Conservation (phyloP, 2,888 invertebrate species). For the Meloe dianella region DNA sequence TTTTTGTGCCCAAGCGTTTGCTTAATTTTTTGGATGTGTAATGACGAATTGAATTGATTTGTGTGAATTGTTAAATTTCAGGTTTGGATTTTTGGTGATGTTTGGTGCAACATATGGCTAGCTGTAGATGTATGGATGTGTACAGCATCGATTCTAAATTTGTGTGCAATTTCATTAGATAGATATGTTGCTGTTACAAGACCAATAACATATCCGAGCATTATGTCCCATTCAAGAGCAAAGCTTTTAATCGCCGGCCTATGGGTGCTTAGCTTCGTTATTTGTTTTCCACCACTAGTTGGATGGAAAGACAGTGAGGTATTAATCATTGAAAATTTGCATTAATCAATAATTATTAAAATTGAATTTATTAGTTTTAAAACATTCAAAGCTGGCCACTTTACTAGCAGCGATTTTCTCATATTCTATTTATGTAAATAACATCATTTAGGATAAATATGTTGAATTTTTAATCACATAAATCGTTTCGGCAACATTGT, state of each 20-base stretch:
- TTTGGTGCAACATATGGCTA: constrained; percentile 97
- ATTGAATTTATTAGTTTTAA: neutral
- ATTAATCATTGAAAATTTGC: constrained; percentile 32
- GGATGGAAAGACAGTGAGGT: constrained; percentile 86
- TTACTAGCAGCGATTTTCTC: no score
- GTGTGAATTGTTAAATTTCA: constrained; percentile 57
- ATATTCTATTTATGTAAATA: neutral
- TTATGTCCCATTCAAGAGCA: constrained; percentile 84
- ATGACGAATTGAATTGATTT: neutral
- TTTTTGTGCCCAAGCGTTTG: neutral
- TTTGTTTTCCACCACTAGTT: constrained; percentile 94
- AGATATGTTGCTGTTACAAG: constrained; percentile 96
- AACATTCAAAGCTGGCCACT: neutral
- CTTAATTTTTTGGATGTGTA: no score
- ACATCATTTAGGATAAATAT: neutral
- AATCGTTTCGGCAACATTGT: no score
- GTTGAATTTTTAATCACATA: neutral
- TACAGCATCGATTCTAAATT: constrained; percentile 94
- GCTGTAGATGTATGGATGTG: constrained; percentile 99
- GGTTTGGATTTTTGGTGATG: constrained; percentile 96
- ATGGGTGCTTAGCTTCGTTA: constrained; percentile 95
- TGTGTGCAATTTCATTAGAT: constrained; percentile 93
- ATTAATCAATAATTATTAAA: neutral
- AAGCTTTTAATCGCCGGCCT: constrained; percentile 88
- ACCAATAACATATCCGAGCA: constrained; percentile 93